A percentile compares a stretch with the other conserved stretches of the same genome.
phyloP scores from a whole-genome alignment of 2,113 vertebrate species.

The Platanista minor region DNA sequence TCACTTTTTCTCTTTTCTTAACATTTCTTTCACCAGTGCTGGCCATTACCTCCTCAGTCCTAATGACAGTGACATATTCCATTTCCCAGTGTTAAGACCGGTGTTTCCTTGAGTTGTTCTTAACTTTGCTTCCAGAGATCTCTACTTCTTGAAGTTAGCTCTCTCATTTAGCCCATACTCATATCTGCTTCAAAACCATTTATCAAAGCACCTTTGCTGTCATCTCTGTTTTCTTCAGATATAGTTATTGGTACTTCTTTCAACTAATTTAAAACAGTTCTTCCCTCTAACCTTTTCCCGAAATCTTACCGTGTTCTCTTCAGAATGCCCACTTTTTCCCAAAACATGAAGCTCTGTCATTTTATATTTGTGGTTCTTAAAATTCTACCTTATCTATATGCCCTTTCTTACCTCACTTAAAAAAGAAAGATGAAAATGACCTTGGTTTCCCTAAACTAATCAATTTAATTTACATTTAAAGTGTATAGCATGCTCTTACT shows the following conservation, averaged over 20 bases:
- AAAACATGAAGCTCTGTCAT: background rate
- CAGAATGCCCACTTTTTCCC: background rate
- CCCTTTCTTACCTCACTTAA: background rate
- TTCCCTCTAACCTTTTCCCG: background rate
- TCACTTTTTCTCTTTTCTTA: background rate
- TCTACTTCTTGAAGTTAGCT: background rate
- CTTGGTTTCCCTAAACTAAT: background rate
- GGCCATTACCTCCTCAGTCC: background rate
- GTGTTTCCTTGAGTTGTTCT: background rate
- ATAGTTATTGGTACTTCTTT: background rate
- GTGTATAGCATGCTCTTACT: background rate
- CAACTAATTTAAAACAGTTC: background rate
- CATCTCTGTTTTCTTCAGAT: background rate
- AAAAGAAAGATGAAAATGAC: constrained; percentile 31
- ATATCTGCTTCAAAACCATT: background rate
- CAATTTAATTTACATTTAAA: background rate
- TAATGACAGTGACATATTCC: background rate
- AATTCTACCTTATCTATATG: background rate
- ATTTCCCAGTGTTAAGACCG: background rate
- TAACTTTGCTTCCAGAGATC: background rate
- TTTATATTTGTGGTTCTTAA: constrained; percentile 29
- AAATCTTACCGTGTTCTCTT: background rate
- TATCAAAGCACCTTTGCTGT: background rate
- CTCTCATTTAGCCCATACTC: background rate
- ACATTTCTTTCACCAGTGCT: background rate